Evolutionary conservation across 2,888 invertebrate genomes (phyloP), one percentile per base, ranked within the genome.

Genomic region (Clanis bilineata): DNA sequence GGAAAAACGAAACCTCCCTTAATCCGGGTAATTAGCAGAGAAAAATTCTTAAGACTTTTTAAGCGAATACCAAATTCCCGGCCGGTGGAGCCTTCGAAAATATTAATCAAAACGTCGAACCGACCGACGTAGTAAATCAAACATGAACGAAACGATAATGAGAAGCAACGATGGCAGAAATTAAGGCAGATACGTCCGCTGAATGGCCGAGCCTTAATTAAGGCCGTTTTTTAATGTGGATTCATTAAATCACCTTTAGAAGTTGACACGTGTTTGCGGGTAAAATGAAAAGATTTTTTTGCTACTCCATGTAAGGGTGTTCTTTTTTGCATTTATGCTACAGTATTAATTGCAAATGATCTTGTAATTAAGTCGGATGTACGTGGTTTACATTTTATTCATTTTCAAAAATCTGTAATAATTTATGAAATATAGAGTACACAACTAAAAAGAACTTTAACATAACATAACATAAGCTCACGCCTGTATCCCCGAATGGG

Each of bases 171-270:
- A 66, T 71, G 66, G 76, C 73, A 68, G 77, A 80, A 77, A 76
- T 75, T 72, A 71, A 70, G 69, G 63, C 61, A 59, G 62, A 63
- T 61, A 69, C 72, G 68, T 63, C 63, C 63, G 56, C 64, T 64
- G 72, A 76, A 74, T 76, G 74, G 60, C 72, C 66, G 68, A 74
- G 70, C 72, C 73, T 80, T 82, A 80, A 83, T 84, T 83, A 77
- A 66, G 65, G 32, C 60, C 62, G 62, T 76, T 78, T 79, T 80
- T 79, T 73, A 65, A 73, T 67, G 69, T 66, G 65, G 70, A 71
- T 74, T 81, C 76, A 74, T 80, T 77, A 77, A 76, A 76, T 79
- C 76, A 74, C 74, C 72, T 77, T 77, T 68, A 65, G 65, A 72
- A 67, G 67, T 72, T 74, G 77, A 81, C 82, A 74, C 75, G 73